These are phyloP conservation scores for Pterobdella sp. DNA, from an alignment of 2,888 invertebrate genomes.

Conservation along the genomic window DNA sequence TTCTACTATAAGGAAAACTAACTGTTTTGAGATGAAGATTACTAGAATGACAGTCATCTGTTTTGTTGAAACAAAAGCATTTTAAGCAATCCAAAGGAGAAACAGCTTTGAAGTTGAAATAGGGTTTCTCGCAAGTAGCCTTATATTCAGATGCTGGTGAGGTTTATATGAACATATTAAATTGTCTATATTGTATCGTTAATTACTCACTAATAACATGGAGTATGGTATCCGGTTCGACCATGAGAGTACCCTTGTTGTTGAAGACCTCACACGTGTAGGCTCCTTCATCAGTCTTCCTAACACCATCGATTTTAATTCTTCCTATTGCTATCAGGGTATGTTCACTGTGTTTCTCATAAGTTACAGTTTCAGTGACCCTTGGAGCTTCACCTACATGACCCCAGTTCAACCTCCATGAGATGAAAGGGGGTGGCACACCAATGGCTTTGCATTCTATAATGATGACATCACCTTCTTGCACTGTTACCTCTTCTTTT, in stretches of 20 bases:
- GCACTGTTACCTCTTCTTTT: constrained; percentile 61
- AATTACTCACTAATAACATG: constrained; percentile 57
- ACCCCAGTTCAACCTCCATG: constrained; percentile 96
- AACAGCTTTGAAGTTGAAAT: constrained; percentile 73
- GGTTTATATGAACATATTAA: neutral
- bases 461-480: constrained; percentile 66
- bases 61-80: constrained; percentile 81
- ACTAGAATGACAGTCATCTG: constrained; percentile 69
- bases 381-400: constrained; percentile 40
- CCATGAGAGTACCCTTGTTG: constrained; percentile 72
- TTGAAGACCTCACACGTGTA: constrained; percentile 96
- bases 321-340: constrained; percentile 17
- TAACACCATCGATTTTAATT: constrained; percentile 40
- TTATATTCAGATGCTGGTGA: neutral
- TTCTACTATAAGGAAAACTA: constrained; percentile 19
- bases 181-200: constrained; percentile 38
- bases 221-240: constrained; percentile 79
- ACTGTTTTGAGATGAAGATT: constrained; percentile 47
- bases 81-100: constrained; percentile 72
- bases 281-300: constrained; percentile 60
- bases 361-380: constrained; percentile 42
- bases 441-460: constrained; percentile 80
- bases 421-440: constrained; percentile 78
- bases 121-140: constrained; percentile 41
- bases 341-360: neutral